phyloP scores from a whole-genome alignment of 2,113 vertebrate species.

The Thunnus thynnus region DNA sequence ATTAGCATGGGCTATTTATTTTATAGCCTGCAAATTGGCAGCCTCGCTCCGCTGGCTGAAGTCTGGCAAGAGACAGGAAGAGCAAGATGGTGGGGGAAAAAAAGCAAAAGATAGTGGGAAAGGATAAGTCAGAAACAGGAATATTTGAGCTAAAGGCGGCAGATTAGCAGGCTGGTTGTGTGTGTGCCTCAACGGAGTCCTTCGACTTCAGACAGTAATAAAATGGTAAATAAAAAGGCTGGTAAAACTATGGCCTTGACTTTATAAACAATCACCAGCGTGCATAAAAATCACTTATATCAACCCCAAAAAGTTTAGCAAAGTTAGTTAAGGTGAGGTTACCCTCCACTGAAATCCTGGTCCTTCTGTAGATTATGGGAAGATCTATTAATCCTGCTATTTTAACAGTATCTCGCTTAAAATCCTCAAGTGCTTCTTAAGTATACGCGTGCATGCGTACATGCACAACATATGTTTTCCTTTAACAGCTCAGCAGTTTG shows the following conservation, averaged over 20 bases:
- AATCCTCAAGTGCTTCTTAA: conserved; percentile 49
- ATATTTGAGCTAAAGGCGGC: conserved; percentile 42
- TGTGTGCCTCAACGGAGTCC: conserved; percentile 9
- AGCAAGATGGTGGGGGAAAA: conserved; percentile 24
- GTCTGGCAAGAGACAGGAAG: conserved; percentile 55
- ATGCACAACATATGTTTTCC: conserved; percentile 69
- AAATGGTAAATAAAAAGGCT: conserved; percentile 16
- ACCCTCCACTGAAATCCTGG: neutral
- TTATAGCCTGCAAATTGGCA: conserved; percentile 83
- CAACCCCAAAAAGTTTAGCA: neutral
- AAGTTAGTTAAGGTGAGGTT: neutral
- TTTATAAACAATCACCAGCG: conserved; percentile 15
- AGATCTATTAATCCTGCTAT: conserved; percentile 19
- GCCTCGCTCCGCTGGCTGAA: conserved; percentile 64
- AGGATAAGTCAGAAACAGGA: conserved; percentile 18
- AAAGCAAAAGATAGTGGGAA: neutral
- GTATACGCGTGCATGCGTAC: neutral
- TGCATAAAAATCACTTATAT: neutral
- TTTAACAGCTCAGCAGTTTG: conserved; percentile 73
- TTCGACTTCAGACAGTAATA: neutral
- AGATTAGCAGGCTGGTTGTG: conserved; percentile 38
- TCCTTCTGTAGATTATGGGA: neutral
- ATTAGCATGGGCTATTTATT: conserved; percentile 83
- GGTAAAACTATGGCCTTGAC: neutral
- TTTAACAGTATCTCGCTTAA: conserved; percentile 33